Evolutionary conservation across 2,797 vertebrate genomes (phyloP).

Genomic region (Sebastes oblongus): DNA sequence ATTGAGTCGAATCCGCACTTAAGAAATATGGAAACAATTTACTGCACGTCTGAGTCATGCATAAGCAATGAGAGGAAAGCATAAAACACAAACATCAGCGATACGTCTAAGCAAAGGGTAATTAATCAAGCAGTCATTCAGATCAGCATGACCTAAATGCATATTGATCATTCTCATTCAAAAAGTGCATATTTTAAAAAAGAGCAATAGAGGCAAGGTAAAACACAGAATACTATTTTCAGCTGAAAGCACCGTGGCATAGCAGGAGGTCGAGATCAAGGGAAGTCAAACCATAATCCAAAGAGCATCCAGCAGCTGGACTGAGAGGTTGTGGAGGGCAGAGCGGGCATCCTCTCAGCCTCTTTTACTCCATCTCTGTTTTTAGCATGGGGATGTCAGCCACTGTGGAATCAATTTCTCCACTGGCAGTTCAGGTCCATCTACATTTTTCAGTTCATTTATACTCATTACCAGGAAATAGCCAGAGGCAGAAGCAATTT

Average conservation of each 20-base stretch:
- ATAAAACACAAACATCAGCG: constrained; percentile 54
- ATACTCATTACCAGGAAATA: constrained; percentile 73
- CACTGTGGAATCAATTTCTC: constrained; percentile 72
- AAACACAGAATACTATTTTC: constrained; percentile 6
- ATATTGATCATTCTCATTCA: constrained; percentile 35
- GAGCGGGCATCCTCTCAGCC: constrained; percentile 8
- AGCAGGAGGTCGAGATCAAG: constrained; percentile 28
- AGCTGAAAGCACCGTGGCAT: background rate
- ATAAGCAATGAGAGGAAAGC: constrained; percentile 44
- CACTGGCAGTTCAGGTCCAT: constrained; percentile 53
- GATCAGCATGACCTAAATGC: constrained; percentile 23
- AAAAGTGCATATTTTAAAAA: constrained; percentile 11
- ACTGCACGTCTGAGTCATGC: constrained; percentile 50
- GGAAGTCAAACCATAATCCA: constrained; percentile 29
- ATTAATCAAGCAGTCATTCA: constrained; percentile 49
- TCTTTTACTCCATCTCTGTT: constrained; percentile 52
- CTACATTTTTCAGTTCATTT: constrained; percentile 79
- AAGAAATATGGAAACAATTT: constrained; percentile 50
- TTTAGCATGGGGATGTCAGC: constrained; percentile 54
- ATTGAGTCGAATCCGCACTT: constrained; percentile 22
- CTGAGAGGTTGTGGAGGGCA: constrained; percentile 25
- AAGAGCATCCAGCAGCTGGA: constrained; percentile 15
- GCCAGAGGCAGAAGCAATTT: constrained; percentile 70
- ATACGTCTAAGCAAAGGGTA: constrained; percentile 22
- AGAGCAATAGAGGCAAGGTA: background rate